Percentiles rank a stretch among this genome's conserved stretches.
These are phyloP conservation scores for Harpegnathos saltator DNA, from an alignment of 1,140 invertebrate species.

Conservation along the genomic window DNA sequence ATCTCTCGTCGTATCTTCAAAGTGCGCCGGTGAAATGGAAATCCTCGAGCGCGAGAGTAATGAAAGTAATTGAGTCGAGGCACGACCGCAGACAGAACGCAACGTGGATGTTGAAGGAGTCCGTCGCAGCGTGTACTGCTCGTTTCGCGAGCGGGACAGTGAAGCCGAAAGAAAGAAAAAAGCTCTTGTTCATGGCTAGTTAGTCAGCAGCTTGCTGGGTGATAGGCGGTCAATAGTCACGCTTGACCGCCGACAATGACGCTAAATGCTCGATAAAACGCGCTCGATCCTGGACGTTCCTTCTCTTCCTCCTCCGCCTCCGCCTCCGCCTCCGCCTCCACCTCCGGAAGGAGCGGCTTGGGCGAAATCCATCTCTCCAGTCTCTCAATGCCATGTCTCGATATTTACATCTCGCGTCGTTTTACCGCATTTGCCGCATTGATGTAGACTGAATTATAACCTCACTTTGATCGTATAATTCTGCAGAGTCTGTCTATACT, in stretches of 20 bases:
- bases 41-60: constrained; percentile 30
- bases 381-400: too few species aligned
- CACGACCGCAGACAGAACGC: constrained; percentile 54
- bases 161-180: constrained; percentile 67
- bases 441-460: too few species aligned
- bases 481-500: too few species aligned
- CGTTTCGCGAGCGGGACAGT: constrained; percentile 36
- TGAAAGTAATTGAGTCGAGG: constrained; percentile 51
- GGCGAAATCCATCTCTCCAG: too few species aligned
- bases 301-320: too few species aligned
- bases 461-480: too few species aligned
- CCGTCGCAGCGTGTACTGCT: not conserved
- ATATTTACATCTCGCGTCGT: too few species aligned
- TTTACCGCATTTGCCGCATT: too few species aligned
- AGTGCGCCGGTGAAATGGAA: constrained; percentile 42
- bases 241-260: constrained; percentile 71
- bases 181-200: constrained; percentile 64
- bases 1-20: constrained; percentile 48
- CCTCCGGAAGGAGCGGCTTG: too few species aligned
- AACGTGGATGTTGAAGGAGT: constrained; percentile 65
- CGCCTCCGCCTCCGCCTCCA: too few species aligned
- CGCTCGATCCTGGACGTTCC: constrained; percentile 20
- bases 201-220: constrained; percentile 57
- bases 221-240: constrained; percentile 78
- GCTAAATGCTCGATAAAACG: constrained; percentile 41